Percentiles rank a stretch among this genome's conserved stretches.
Conservation (phyloP, 2,888 invertebrate species). For the Clusia tigrina region DNA sequence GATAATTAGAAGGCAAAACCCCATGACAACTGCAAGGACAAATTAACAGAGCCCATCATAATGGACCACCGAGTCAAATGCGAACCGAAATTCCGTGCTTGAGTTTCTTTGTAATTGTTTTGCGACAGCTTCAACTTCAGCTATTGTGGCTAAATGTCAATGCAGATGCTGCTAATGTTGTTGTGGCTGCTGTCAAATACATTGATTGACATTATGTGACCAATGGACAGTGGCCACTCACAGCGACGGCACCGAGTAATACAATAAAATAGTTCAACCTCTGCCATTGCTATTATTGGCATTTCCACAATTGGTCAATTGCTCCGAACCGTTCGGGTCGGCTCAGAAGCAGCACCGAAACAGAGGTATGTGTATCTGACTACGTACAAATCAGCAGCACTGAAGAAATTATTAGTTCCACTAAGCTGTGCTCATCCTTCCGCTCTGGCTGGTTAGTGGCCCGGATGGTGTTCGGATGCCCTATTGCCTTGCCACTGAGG, state of each 20-base stretch:
- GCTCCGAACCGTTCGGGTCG: too few relatives aligned
- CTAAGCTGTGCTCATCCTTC: too few relatives aligned
- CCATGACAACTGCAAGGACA: not conserved
- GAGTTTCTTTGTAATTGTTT: not conserved
- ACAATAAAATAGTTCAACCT: not conserved
- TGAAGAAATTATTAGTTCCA: not conserved
- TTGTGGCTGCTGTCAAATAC: not conserved
- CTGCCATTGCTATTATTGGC: too few relatives aligned
- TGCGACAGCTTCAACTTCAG: not conserved
- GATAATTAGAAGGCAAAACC: too few relatives aligned
- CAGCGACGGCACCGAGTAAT: constrained; percentile 2
- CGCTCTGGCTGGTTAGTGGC: too few relatives aligned
- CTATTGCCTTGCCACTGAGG: not conserved
- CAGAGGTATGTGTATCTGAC: not conserved
- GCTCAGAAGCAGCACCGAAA: not conserved
- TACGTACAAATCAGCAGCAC: constrained; percentile 1
- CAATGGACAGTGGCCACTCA: not conserved
- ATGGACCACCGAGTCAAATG: not conserved
- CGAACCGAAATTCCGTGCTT: not conserved
- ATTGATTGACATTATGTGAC: not conserved
- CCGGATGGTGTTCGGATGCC: not conserved
- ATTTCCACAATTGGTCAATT: too few relatives aligned
- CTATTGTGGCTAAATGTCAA: not conserved
- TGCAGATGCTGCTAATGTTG: not conserved
- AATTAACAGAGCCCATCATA: not conserved